These are phyloP conservation scores for Linnaemya tessellans DNA, from an alignment of 2,888 invertebrate species.

Conservation along the genomic window DNA sequence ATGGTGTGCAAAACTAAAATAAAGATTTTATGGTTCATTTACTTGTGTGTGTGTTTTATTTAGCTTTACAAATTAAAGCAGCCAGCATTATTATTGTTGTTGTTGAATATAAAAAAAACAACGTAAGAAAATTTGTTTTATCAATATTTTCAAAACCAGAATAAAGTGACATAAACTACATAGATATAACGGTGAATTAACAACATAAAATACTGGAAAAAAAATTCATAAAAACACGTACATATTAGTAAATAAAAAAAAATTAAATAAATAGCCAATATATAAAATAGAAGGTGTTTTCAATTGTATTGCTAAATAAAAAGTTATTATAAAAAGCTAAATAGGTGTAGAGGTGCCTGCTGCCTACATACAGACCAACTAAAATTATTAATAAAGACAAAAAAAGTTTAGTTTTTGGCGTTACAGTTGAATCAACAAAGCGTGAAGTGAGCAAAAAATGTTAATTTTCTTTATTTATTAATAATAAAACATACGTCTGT, in stretches of 20 bases:
- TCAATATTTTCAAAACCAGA: constrained; percentile 54
- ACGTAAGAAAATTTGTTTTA: constrained; percentile 46
- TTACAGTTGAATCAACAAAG: constrained; percentile 77
- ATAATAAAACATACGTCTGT: constrained; percentile 23
- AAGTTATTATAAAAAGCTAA: constrained; percentile 5
- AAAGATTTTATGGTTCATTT: neutral
- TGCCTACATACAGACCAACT: neutral
- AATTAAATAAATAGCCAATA: neutral
- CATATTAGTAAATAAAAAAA: constrained; percentile 14
- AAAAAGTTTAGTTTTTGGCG: constrained; percentile 53
- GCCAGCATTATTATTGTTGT: constrained; percentile 15
- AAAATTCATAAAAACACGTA: constrained; percentile 20
- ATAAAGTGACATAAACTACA: constrained; percentile 48
- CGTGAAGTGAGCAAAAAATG: constrained; percentile 78
- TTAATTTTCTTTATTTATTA: constrained; percentile 32
- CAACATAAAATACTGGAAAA: constrained; percentile 71
- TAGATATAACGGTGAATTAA: constrained; percentile 36
- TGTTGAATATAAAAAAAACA: constrained; percentile 15
- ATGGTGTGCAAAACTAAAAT: constrained; percentile 22
- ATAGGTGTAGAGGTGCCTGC: neutral
- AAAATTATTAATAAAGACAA: constrained; percentile 31
- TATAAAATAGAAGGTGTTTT: constrained; percentile 26
- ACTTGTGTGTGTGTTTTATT: neutral
- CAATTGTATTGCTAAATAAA: constrained; percentile 10
- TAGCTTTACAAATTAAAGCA: neutral